A percentile compares a stretch with the other conserved stretches of the same genome.
These are phyloP conservation scores for Theonella swinhoei DNA, from an alignment of 37 sponge, comb jelly and placozoan genomes.

Conservation along the genomic window DNA sequence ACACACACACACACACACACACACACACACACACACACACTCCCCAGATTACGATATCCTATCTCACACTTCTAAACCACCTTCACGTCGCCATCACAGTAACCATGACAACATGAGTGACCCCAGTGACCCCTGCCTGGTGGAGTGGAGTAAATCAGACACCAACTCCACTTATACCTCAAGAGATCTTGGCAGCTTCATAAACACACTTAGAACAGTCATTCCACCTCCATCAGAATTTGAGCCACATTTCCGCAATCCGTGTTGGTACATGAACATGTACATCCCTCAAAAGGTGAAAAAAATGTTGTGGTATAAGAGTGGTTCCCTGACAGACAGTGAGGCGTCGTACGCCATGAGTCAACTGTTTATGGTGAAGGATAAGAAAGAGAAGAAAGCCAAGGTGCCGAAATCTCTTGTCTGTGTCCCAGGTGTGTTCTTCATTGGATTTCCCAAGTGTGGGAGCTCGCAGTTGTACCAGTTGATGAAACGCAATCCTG, in stretches of 20 bases:
- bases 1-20: no score
- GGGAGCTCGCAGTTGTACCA: conserved; percentile 62
- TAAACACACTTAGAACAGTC: conserved; percentile 8
- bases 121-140: neutral
- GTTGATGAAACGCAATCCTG: conserved; percentile 42
- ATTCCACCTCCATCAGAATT: conserved; percentile 28
- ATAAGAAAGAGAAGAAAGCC: neutral
- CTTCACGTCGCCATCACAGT: no score
- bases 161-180: neutral
- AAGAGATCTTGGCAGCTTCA: neutral
- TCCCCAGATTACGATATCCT: neutral
- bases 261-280: conserved; percentile 49
- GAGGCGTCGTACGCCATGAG: conserved; percentile 11
- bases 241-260: conserved; percentile 3
- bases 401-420: conserved; percentile 8
- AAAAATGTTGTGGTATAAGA: neutral
- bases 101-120: neutral
- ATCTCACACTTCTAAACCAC: neutral
- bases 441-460: conserved; percentile 69
- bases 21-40: no score
- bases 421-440: conserved; percentile 64
- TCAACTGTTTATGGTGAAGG: neutral
- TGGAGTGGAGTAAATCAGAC: neutral
- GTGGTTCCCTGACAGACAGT: neutral
- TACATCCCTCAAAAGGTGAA: neutral